A percentile compares a stretch with the other conserved stretches of the same genome.
phyloP scores from a whole-genome alignment of 2,113 vertebrate genomes.

The Ailurus styani region DNA sequence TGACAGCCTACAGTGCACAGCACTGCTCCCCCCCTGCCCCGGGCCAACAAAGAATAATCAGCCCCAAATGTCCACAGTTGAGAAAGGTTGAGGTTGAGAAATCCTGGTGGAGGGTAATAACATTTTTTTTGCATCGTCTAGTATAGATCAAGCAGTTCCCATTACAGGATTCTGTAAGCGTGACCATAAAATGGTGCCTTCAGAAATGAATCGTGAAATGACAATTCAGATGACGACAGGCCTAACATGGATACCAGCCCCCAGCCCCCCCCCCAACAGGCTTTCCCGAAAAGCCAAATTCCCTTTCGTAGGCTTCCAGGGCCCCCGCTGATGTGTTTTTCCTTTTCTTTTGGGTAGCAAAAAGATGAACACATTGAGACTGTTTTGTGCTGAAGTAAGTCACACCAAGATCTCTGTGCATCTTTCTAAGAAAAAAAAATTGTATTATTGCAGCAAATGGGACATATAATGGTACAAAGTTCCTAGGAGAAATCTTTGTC shows the following conservation, averaged over 20 bases:
- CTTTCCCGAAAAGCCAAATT: not conserved
- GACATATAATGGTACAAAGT: conserved; percentile 16
- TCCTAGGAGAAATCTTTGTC: conserved; percentile 48
- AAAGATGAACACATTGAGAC: conserved; percentile 6
- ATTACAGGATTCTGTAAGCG: not conserved
- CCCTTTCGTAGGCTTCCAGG: not conserved
- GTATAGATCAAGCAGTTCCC: not conserved
- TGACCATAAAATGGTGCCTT: conserved; percentile 17
- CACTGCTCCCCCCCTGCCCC: accelerated
- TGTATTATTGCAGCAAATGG: conserved; percentile 25
- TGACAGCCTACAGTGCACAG: not conserved
- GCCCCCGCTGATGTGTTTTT: not conserved
- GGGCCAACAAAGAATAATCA: not conserved
- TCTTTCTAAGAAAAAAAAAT: conserved; percentile 15
- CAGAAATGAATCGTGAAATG: conserved; percentile 40
- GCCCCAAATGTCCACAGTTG: not conserved
- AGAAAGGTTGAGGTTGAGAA: not conserved
- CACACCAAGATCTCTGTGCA: not conserved
- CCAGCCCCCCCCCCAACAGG: not conserved
- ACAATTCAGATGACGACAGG: not conserved
- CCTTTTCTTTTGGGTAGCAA: not conserved
- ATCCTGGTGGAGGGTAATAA: not conserved
- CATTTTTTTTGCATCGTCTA: not conserved
- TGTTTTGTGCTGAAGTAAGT: not conserved
- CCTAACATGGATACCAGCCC: not conserved